Conservation (phyloP, 1,140 invertebrate species). For the Helicoverpa armigera region DNA sequence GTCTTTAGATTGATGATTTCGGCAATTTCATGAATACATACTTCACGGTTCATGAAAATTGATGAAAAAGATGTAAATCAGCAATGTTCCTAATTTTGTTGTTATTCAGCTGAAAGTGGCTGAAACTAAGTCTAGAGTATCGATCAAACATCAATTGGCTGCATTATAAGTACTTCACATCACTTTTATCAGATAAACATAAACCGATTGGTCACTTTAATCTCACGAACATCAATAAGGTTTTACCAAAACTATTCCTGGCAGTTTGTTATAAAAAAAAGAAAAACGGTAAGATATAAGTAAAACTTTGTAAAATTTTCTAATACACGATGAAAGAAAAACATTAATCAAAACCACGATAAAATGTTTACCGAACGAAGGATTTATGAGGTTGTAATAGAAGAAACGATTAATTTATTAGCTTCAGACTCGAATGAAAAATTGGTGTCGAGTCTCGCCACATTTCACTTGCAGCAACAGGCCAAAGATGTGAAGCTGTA, state of each 20-base stretch:
- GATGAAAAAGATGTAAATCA: not conserved
- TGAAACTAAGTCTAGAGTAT: slow-evolving; percentile 54
- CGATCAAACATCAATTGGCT: slow-evolving; percentile 65
- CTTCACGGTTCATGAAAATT: not conserved
- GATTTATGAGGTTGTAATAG: slow-evolving; percentile 33
- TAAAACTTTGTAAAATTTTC: slow-evolving; percentile 10
- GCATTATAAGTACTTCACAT: slow-evolving; percentile 56
- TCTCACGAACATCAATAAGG: slow-evolving; percentile 60
- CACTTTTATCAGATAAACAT: slow-evolving; percentile 71
- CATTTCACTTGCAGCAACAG: slow-evolving; percentile 12
- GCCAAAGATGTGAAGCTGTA: slow-evolving; percentile 8
- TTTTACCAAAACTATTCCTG: slow-evolving; percentile 41
- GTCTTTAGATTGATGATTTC: too few species aligned
- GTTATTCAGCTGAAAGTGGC: slow-evolving; percentile 47
- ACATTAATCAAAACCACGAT: slow-evolving; percentile 27
- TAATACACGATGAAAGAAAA: not conserved
- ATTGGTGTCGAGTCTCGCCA: not conserved
- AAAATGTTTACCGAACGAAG: slow-evolving; percentile 17
- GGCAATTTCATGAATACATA: too few species aligned
- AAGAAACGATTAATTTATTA: slow-evolving; percentile 12
- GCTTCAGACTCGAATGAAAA: not conserved
- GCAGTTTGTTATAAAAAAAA: not conserved
- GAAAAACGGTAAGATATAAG: not conserved
- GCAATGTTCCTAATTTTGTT: slow-evolving; percentile 9
- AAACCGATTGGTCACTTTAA: slow-evolving; percentile 68